phyloP scores from a whole-genome alignment of 1,140 invertebrate genomes.

The Drosophila ironensis region DNA sequence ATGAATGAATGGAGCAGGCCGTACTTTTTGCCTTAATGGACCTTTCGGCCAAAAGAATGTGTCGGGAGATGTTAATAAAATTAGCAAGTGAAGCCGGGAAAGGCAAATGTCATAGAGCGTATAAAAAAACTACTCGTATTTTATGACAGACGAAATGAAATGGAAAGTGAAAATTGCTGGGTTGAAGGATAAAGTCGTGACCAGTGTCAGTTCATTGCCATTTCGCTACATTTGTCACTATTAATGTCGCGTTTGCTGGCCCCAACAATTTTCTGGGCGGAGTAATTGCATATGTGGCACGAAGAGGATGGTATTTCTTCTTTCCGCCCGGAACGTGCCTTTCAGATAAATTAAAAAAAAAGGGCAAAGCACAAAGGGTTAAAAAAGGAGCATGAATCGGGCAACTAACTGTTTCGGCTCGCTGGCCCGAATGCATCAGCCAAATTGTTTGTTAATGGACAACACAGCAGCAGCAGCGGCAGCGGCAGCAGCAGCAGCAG shows the following conservation, averaged over 20 bases:
- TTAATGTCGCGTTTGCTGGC: constrained; percentile 33
- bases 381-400: background rate
- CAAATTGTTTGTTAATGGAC: constrained; percentile 40
- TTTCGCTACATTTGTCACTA: constrained; percentile 38
- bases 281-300: constrained; percentile 16
- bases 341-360: constrained; percentile 37
- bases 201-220: constrained; percentile 25
- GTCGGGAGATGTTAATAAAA: constrained; percentile 15
- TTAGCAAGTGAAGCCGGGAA: constrained; percentile 15
- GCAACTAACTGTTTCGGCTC: constrained; percentile 13
- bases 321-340: constrained; percentile 18
- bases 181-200: constrained; percentile 28
- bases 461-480: constrained; percentile 23
- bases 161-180: constrained; percentile 18
- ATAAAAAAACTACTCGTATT: constrained; percentile 2
- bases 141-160: constrained; percentile 25
- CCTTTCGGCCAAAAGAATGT: constrained; percentile 3
- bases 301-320: no score
- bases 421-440: constrained; percentile 20
- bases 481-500: no score
- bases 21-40: constrained; percentile 16
- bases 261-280: constrained; percentile 37
- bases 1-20: constrained; percentile 19
- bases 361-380: background rate
- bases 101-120: constrained; percentile 1